Evolutionary conservation across 2,888 invertebrate genomes (phyloP).

Genomic region (Eupithecia vulgata): DNA sequence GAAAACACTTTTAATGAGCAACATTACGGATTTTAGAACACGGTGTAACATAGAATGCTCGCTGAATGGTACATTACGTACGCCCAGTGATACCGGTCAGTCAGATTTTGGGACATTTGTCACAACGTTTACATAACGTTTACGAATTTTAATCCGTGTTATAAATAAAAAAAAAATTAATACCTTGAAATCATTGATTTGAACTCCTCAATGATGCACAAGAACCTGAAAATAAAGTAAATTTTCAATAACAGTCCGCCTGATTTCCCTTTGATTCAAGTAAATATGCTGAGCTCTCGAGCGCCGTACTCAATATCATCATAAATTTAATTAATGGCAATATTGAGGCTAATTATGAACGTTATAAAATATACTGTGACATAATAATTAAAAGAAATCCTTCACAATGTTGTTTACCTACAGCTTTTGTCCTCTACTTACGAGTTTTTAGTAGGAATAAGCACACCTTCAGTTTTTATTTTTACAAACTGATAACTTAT

Average conservation of each 20-base stretch:
- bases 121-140: no score
- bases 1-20: no score
- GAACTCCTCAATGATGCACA: background rate
- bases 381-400: constrained; percentile 20
- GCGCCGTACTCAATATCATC: constrained; percentile 49
- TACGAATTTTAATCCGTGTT: background rate
- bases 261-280: constrained; percentile 41
- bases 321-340: constrained; percentile 61
- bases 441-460: background rate
- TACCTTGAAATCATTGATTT: background rate
- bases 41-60: no score
- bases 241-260: background rate
- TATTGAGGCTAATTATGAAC: constrained; percentile 45
- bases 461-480: background rate
- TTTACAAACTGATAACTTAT: background rate
- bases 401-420: background rate
- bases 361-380: constrained; percentile 34
- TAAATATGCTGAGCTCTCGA: constrained; percentile 61
- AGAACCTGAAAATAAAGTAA: background rate
- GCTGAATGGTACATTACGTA: no score
- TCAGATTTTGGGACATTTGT: background rate
- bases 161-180: background rate
- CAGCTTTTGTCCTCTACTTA: background rate
- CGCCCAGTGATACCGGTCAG: no score
- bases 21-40: no score